phyloP scores from a whole-genome alignment of 2,797 vertebrate species.

The Liasis olivaceus region DNA sequence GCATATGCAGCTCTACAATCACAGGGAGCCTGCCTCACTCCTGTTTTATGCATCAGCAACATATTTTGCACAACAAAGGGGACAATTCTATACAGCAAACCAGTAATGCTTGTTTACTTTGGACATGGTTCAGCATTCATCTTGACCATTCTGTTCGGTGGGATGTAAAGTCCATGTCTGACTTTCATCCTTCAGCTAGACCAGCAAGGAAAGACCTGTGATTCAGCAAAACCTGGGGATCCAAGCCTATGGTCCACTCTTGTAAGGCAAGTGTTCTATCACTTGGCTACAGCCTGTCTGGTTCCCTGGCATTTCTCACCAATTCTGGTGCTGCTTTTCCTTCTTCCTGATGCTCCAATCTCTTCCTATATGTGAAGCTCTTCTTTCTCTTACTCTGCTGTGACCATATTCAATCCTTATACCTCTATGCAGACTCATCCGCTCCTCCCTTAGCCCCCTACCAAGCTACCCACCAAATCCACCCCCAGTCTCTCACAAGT shows the following conservation, averaged over 20 bases:
- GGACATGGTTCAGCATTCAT: not conserved
- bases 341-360: not conserved
- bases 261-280: not conserved
- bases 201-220: not conserved
- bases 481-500: not conserved
- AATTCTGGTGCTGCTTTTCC: not conserved
- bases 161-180: not conserved
- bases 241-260: not conserved
- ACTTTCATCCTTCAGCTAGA: not conserved
- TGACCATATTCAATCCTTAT: not conserved
- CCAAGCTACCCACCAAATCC: not conserved
- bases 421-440: not conserved
- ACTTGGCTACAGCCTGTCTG: not conserved
- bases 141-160: not conserved
- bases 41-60: not conserved
- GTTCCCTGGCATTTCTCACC: not conserved
- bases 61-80: not conserved
- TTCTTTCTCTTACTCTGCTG: not conserved
- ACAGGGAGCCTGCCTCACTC: not conserved
- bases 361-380: not conserved
- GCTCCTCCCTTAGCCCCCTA: not conserved
- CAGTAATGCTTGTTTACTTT: not conserved
- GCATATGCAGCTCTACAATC: not conserved
- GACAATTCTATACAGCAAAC: not conserved
- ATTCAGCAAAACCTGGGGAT: not conserved